Conservation (phyloP, 2,113 vertebrate species). For the Dendrocopos noguchii region DNA sequence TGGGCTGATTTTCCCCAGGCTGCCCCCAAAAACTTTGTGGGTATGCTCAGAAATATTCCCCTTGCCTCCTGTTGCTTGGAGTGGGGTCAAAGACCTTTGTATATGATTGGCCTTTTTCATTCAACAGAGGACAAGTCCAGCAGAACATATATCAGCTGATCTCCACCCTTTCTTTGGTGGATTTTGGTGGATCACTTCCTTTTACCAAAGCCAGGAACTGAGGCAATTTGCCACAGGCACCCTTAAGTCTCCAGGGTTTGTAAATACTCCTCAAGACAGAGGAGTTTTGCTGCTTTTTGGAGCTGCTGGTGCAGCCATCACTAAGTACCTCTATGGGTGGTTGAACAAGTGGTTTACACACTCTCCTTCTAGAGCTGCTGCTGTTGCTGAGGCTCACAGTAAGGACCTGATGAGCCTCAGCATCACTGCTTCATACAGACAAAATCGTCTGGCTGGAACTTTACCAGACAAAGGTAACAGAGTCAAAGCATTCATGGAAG, state of each 20-base stretch:
- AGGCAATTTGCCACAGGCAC: not conserved
- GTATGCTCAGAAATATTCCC: constrained; percentile 10
- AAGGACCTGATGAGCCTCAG: not conserved
- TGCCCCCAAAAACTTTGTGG: not conserved
- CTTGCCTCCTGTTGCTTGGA: not conserved
- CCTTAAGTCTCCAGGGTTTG: not conserved
- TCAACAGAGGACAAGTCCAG: not conserved
- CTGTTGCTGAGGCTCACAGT: not conserved
- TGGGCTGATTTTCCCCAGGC: not conserved
- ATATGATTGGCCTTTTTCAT: not conserved
- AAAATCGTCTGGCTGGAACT: not conserved
- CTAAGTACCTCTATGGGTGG: not conserved
- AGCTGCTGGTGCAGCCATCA: not conserved
- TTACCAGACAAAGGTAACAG: not conserved
- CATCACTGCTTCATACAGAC: not conserved
- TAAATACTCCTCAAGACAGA: not conserved
- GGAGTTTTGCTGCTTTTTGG: not conserved
- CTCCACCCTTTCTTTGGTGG: not conserved
- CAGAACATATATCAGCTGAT: not conserved
- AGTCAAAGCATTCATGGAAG: not conserved
- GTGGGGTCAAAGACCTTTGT: constrained; percentile 17
- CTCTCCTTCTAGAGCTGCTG: not conserved
- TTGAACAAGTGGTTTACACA: not conserved
- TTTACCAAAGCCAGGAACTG: not conserved
- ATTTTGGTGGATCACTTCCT: not conserved